Evolutionary conservation across 2,113 vertebrate genomes (phyloP), one percentile per base, ranked within the genome.

Genomic region (Rhynchopsitta pachyrhyncha): DNA sequence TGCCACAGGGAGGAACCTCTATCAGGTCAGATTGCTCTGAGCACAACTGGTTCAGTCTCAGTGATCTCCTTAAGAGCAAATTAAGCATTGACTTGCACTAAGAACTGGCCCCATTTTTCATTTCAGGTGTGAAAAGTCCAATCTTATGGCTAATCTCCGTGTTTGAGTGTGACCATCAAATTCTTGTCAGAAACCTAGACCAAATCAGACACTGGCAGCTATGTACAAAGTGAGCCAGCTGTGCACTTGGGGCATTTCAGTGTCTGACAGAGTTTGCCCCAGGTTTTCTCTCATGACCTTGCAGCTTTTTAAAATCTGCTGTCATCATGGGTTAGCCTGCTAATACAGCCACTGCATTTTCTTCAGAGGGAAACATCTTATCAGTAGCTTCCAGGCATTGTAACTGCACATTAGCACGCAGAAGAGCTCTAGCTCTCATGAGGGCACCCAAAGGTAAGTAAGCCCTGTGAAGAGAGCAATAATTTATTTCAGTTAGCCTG

Each of bases 401-500:
- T 64, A 86, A 80, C 33, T 63, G 31, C 42, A 31, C 0, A 0
- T 63, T 37, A 46, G 37, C n/a, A 74, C 63, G 19, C 57, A 62
- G 70, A 37, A 75, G 28, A 44, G 33, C 24, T 88, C 67, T 66
- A 59, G 20, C 19, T 85, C 41, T 88, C 2, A 0, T 28, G 49
- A 76, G 13, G 33, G 24, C 76, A 28, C 13, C 24, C 47, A 76
- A 23, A 76, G 20, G 31, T 42, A 18, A 0, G 0, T 73, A 29
- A 80, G 25, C 13, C 18, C 28, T 60, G 7, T 50, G 68, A 82
- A 69, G 14, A 78, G 6, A 46, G 22, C 0, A 0, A 17, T n/a
- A 13, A 12, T 49, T 76, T 86, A 35, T 81, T 75, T 84, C 69
- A 62, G 19, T 80, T 68, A 84, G 42, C 19, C 10, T 60, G 69